Evolutionary conservation across 2,113 vertebrate species (phyloP).

Genomic region (Gobiocypris rarus): DNA sequence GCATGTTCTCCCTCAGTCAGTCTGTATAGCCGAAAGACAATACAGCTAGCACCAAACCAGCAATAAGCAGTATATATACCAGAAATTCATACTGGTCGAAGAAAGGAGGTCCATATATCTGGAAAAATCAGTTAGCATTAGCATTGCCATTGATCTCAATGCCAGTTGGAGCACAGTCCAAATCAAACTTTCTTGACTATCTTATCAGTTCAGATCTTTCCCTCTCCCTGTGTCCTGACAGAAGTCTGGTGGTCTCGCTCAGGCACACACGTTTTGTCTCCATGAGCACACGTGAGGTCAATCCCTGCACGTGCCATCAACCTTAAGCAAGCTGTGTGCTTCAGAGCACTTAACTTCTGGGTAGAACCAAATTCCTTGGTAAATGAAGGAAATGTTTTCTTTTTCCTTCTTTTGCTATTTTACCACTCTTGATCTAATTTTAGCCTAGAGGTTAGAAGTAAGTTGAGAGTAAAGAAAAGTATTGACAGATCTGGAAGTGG

Average conservation of each 20-base stretch:
- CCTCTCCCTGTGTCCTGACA: constrained; percentile 12
- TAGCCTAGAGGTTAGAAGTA: constrained; percentile 10
- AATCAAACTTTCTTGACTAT: neutral
- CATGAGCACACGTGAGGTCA: constrained; percentile 42
- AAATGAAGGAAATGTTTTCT: constrained; percentile 22
- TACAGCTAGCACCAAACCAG: neutral
- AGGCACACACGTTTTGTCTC: constrained; percentile 33
- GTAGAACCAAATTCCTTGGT: constrained; percentile 18
- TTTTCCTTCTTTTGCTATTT: constrained; percentile 20
- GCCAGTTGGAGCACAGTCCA: neutral
- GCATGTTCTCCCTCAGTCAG: neutral
- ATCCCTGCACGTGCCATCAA: constrained; percentile 30
- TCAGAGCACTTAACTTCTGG: neutral
- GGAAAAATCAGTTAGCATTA: neutral
- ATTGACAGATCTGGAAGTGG: constrained; percentile 43
- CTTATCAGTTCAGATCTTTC: constrained; percentile 27
- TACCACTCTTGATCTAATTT: constrained; percentile 40
- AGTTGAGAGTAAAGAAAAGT: constrained; percentile 38
- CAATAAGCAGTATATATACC: neutral
- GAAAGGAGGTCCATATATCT: neutral
- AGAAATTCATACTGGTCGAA: neutral
- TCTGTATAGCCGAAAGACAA: neutral
- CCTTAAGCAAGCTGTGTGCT: constrained; percentile 13
- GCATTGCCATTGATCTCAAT: neutral
- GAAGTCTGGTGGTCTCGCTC: constrained; percentile 22